Base-by-base conservation (phyloP, 1,140 invertebrate species). In the Phymastichus coffea region DNA sequence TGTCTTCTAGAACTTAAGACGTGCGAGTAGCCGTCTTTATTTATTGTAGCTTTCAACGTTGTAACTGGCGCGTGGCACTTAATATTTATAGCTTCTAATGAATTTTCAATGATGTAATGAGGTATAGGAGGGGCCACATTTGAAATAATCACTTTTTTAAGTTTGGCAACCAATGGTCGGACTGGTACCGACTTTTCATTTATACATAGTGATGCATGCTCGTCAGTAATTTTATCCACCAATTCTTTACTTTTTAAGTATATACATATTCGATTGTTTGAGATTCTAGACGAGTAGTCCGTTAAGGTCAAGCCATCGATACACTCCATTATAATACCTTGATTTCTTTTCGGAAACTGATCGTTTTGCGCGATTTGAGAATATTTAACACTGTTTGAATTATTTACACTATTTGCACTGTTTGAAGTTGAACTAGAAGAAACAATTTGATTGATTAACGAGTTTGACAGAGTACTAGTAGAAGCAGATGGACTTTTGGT, bases 271-370 rank as follows among this genome's bases (percentile, higher is more conserved):
- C n/a, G n/a, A n/a, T n/a, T n/a, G n/a, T n/a, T n/a, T n/a, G n/a
- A n/a, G n/a, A n/a, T n/a, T n/a, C n/a, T n/a, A n/a, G n/a, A n/a
- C n/a, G n/a, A n/a, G n/a, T n/a, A n/a, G n/a, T 44, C 41, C n/a
- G 41, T 23, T 9, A 44, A 22, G 4, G 9, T 23, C 2, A 44
- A n/a, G 4, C 19, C 19, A 3, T 43, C 40, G 6, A 20, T 19
- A 22, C 40, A 22, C 6, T 43, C 40, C 2, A 66, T 7, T 2
- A 65, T 51, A 1, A 56, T 51, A 20, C 40, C 40, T 43, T 43
- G 40, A 20, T 43, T 19, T 43, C 14, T 43, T n/a, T 44, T 44
- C 2, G 22, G 41, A 22, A 44, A 44, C 41, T 23, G 4, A 23
- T 8, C 20, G 1, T 12, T 23, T 23, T 44, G 41, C 12, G 41